Evolutionary conservation across 1,140 invertebrate species (phyloP), one percentile per base, ranked within the genome.

Genomic region (Bactericera cockerelli): DNA sequence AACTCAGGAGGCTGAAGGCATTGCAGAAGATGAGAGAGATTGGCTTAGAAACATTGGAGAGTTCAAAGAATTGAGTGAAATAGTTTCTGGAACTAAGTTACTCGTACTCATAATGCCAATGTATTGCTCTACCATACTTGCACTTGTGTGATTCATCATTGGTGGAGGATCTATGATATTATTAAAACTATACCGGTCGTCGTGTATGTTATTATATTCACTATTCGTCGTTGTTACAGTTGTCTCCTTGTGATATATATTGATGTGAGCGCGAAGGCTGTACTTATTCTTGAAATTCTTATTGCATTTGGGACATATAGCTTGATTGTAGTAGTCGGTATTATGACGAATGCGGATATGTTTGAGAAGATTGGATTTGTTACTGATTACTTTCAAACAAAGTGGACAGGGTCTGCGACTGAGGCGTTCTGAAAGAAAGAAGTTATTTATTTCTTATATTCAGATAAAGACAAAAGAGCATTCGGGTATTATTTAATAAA

Each of bases 241-340:
- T 4, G 4, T 19, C 21, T 65, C 64, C 53, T 68, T 68, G 60
- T 72, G 71, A 56, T 71, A 71, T 14, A 70, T 70, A 61, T 72
- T 71, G 56, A 71, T 64, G 61, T 72, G 71, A 16, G 70, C 70
- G 67, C 82, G 79, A 59, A 84, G 76, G 68, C 82, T 83, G 68
- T 83, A 81, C 68, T 81, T 81, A 55, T 81, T 83, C 70, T 82
- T 82, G 73, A 83, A 84, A 64, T 76, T 76, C 69, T 82, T 83
- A 68, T 70, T 75, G 71, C 82, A 83, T 58, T 81, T 74, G 63
- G 78, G 73, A 69, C 82, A 84, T 68, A 65, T 68, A 22, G 67
- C 70, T 58, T 70, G 69, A 60, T 69, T 66, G 60, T 66, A 69
- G 36, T 65, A 65, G 42, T 66, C 65, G 36, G 65, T 70, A n/a